phyloP scores from a whole-genome alignment of 2,113 vertebrate species.

The Heloderma charlesbogerti region DNA sequence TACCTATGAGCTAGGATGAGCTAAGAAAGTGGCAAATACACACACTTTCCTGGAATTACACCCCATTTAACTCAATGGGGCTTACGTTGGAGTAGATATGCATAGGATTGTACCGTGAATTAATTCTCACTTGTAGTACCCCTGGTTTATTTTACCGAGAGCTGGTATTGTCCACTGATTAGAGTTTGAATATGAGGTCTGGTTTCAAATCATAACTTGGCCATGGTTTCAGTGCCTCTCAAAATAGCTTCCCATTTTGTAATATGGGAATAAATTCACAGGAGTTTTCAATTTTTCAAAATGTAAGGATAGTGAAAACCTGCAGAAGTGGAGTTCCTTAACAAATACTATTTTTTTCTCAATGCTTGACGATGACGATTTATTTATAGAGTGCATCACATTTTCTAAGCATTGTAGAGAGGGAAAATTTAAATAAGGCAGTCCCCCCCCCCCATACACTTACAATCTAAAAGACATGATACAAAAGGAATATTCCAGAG shows the following conservation, averaged over 20 bases:
- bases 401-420: too few relatives aligned
- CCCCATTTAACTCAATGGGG: too few relatives aligned
- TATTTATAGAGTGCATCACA: too few relatives aligned
- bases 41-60: too few relatives aligned
- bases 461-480: too few relatives aligned
- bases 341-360: neutral
- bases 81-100: neutral
- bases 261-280: neutral
- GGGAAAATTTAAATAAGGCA: too few relatives aligned
- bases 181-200: neutral
- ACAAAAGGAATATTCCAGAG: neutral
- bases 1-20: neutral
- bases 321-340: neutral
- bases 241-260: too few relatives aligned
- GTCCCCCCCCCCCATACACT: too few relatives aligned
- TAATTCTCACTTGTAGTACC: neutral
- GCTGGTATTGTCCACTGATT: neutral
- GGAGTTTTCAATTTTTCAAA: conserved; percentile 6
- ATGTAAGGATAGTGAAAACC: neutral
- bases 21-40: neutral
- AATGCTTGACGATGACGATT: too few relatives aligned
- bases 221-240: neutral
- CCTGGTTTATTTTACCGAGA: neutral
- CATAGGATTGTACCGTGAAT: neutral
- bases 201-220: neutral